Conservation (phyloP, 2,113 vertebrate genomes). For the Variabilichromis moorii region DNA sequence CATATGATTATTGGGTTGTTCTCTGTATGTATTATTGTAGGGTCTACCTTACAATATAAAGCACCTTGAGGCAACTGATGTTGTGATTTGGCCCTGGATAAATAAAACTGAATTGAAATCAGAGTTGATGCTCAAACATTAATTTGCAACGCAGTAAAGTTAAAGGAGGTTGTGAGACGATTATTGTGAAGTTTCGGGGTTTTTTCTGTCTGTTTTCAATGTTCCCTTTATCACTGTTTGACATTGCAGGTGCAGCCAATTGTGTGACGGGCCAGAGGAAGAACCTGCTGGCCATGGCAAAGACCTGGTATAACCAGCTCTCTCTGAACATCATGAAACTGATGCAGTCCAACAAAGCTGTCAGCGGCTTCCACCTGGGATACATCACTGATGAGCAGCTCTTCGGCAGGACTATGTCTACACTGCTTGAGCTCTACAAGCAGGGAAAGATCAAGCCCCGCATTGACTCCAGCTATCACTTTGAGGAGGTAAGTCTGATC, state of each 20-base stretch:
- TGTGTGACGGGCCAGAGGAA: conserved; percentile 81
- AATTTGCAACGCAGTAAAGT: not conserved
- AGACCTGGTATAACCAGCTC: conserved; percentile 91
- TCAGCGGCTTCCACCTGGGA: conserved; percentile 82
- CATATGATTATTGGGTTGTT: not conserved
- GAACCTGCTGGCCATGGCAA: conserved; percentile 84
- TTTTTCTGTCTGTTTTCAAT: not conserved
- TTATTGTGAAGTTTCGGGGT: not conserved
- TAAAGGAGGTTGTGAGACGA: not conserved
- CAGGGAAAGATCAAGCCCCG: conserved; percentile 87
- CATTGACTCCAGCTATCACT: conserved; percentile 86
- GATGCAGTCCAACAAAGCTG: conserved; percentile 79
- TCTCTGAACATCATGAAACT: conserved; percentile 80
- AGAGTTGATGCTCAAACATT: not conserved
- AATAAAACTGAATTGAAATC: not conserved
- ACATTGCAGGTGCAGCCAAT: conserved; percentile 77
- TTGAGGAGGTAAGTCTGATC: conserved; percentile 79
- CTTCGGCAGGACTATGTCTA: conserved; percentile 60
- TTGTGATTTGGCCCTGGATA: not conserved
- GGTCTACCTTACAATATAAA: not conserved
- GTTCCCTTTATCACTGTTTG: not conserved
- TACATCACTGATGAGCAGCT: conserved; percentile 66
- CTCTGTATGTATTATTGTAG: not conserved
- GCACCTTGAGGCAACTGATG: not conserved
- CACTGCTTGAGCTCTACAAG: conserved; percentile 78